These are phyloP conservation scores for Rhysida immarginata DNA, from an alignment of 1,140 invertebrate genomes.

Conservation along the genomic window DNA sequence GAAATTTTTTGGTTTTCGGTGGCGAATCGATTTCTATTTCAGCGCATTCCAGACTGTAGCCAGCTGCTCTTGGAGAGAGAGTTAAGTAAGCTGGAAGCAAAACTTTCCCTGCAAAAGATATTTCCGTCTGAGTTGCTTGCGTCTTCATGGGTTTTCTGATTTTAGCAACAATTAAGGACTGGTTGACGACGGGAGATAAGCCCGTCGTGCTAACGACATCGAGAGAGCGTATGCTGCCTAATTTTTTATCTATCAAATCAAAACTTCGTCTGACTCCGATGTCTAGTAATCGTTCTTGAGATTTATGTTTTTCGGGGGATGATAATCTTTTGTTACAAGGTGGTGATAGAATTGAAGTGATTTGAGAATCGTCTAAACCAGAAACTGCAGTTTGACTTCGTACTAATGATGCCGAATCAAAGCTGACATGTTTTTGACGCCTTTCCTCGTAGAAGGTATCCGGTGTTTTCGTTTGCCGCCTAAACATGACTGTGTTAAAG, in stretches of 20 bases:
- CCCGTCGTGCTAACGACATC: not conserved
- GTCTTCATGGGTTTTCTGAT: conserved; percentile 52
- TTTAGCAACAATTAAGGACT: conserved; percentile 9
- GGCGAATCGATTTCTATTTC: too few relatives aligned
- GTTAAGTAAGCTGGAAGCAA: conserved; percentile 52
- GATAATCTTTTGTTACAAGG: conserved; percentile 4
- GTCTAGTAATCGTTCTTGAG: conserved; percentile 52
- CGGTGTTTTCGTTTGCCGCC: conserved; percentile 11
- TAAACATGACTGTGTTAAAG: conserved; percentile 11
- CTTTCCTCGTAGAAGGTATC: conserved; percentile 21
- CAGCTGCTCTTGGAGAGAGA: conserved; percentile 50
- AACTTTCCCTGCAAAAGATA: conserved; percentile 40
- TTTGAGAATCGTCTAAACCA: not conserved
- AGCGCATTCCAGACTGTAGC: not conserved
- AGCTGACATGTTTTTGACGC: conserved; percentile 65
- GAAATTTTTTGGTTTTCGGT: too few relatives aligned
- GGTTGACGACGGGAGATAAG: not conserved
- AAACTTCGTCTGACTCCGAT: conserved; percentile 14
- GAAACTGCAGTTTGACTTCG: not conserved
- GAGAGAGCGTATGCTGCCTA: conserved; percentile 2
- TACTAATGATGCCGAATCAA: conserved; percentile 38
- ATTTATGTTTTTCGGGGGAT: conserved; percentile 32
- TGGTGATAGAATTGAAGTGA: not conserved
- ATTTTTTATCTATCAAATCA: not conserved
- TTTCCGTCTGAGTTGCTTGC: conserved; percentile 80